These are phyloP conservation scores for Sebastes dallii DNA, from an alignment of 2,797 vertebrate species.

Conservation along the genomic window DNA sequence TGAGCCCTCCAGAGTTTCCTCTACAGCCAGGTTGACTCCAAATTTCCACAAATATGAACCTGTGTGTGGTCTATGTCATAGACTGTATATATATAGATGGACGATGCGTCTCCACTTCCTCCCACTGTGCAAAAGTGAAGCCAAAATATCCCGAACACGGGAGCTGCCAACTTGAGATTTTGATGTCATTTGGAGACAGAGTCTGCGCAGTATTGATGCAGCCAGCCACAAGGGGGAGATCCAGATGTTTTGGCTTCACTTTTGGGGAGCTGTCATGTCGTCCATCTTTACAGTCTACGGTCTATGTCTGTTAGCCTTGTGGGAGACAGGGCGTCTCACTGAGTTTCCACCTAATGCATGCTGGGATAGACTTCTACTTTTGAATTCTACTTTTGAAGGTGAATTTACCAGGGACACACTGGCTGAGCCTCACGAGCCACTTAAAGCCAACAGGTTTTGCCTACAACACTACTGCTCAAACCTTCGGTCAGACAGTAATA, in stretches of 20 bases:
- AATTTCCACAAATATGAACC: constrained; percentile 44
- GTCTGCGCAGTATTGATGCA: no score
- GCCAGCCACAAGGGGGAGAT: no score
- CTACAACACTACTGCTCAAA: background rate
- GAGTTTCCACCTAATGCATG: background rate
- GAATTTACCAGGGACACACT: background rate
- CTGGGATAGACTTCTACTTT: background rate
- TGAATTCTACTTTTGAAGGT: background rate
- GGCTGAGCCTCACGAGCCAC: background rate
- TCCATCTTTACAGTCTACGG: no score
- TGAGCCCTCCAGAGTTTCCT: constrained; percentile 19
- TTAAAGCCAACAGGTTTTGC: background rate
- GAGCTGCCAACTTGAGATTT: no score
- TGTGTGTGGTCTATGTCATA: constrained; percentile 20
- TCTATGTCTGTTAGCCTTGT: constrained; percentile 2
- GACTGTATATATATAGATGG: no score
- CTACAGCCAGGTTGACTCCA: constrained; percentile 11
- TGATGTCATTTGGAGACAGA: no score
- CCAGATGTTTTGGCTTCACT: no score
- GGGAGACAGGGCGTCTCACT: background rate
- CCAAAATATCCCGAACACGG: no score
- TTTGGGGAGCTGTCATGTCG: no score
- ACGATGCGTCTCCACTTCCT: no score
- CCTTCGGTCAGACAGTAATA: background rate
- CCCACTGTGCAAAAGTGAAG: no score